Conservation (phyloP, 2,888 invertebrate species). For the Lottia gigantea region DNA sequence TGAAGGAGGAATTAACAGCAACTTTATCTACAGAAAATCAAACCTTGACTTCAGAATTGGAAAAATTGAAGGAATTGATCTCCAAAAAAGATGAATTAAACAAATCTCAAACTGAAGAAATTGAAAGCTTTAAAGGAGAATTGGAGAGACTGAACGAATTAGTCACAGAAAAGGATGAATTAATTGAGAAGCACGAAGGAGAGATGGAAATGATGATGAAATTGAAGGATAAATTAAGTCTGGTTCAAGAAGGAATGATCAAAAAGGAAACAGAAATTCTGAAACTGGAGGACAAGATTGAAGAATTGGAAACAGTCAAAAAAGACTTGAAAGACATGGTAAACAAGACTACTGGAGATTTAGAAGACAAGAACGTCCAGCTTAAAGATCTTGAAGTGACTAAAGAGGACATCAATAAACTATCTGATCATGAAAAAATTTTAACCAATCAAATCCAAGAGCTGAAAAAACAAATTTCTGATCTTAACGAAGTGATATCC, state of each 20-base stretch:
- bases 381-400: conserved; percentile 15
- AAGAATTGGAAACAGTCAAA: conserved; percentile 57
- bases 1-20: conserved; percentile 25
- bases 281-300: conserved; percentile 73
- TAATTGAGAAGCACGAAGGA: neutral
- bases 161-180: neutral
- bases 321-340: conserved; percentile 41
- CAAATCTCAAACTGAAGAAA: conserved; percentile 63
- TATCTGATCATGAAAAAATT: conserved; percentile 2
- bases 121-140: conserved; percentile 70
- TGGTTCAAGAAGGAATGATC: conserved; percentile 15
- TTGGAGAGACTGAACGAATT: conserved; percentile 36
- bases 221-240: conserved; percentile 8
- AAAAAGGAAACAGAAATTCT: conserved; percentile 26
- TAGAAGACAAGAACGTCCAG: conserved; percentile 33
- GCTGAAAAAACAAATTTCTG: conserved; percentile 1
- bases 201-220: neutral
- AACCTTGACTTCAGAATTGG: conserved; percentile 17
- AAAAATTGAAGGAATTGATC: neutral
- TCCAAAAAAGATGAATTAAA: conserved; percentile 70
- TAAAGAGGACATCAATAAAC: conserved; percentile 13
- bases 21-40: conserved; percentile 4
- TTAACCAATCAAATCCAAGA: conserved; percentile 7
- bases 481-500: neutral
- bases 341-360: conserved; percentile 35